A percentile compares a stretch with the other conserved stretches of the same genome.
Conservation (phyloP, 2,888 invertebrate species). For the Drosophila phalerata region DNA sequence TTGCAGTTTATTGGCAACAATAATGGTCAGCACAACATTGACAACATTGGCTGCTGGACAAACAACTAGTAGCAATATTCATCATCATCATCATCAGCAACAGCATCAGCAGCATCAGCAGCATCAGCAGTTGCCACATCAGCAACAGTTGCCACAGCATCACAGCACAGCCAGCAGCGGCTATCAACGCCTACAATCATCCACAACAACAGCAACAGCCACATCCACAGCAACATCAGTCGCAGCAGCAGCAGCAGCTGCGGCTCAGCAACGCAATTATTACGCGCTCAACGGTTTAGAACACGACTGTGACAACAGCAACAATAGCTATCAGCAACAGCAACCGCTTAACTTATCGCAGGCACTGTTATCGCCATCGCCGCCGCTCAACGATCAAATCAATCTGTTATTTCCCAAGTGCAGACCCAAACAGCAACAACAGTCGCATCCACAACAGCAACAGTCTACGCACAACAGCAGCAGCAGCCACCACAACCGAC, state of each 20-base stretch:
- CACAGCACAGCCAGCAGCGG: conserved; percentile 39
- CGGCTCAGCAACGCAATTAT: conserved; percentile 46
- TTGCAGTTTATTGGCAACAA: conserved; percentile 84
- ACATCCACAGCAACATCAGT: conserved; percentile 16
- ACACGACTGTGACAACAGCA: conserved; percentile 53
- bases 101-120: conserved; percentile 66
- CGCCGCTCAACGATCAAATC: conserved; percentile 90
- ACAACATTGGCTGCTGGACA: conserved; percentile 85
- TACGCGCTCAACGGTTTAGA: conserved; percentile 60
- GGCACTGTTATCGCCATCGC: conserved; percentile 86
- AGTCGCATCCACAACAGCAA: conserved; percentile 44
- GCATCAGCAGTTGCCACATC: conserved; percentile 40
- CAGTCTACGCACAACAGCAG: conserved; percentile 7
- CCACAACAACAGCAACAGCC: conserved; percentile 45
- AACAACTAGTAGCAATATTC: conserved; percentile 84
- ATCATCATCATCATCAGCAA: conserved; percentile 73
- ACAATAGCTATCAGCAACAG: conserved; percentile 46
- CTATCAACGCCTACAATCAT: conserved; percentile 48
- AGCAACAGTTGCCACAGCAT: conserved; percentile 54
- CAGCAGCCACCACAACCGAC: conserved; percentile 39
- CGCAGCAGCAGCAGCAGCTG: conserved; percentile 23
- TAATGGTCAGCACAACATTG: conserved; percentile 86
- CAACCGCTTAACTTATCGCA: conserved; percentile 73
- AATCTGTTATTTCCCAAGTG: conserved; percentile 95
- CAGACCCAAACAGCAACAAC: conserved; percentile 88